Base-by-base conservation (phyloP, 2,888 invertebrate species). In the Cephus pulcher region DNA sequence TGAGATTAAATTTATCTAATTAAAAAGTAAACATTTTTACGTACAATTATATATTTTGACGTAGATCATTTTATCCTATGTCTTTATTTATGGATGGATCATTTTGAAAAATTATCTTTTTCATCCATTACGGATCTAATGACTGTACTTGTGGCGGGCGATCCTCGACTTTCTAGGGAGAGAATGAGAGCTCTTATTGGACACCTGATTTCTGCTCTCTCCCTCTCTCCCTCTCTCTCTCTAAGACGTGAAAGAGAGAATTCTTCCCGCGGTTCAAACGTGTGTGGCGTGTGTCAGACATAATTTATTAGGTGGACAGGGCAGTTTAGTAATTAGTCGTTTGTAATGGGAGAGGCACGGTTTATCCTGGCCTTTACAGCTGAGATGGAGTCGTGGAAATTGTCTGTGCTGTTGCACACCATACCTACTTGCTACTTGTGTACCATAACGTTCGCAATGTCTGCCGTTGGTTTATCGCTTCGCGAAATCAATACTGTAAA, bases 291-390 rank as follows among this genome's bases (percentile, higher is more conserved):
- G 82, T 81, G 82, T 83, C 82, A 82, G 79, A 78, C 75, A 80
- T 86, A 84, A 86, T 85, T 87, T 86, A 86, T 86, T 84, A 82
- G 82, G 80, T 83, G 81, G 85, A 85, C 83, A 84, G 82, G 82
- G 82, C 83, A 86, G 84, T 86, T 86, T 84, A 86, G 86, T 86
- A 86, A 86, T 86, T 86, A 86, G 86, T 84, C 85, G 84, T 82
- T 83, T 80, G 81, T 86, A 86, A 86, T 84, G 83, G 74, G 35
- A 74, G 74, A 74, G 74, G 12, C 74, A 84, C 35, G 40, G 30
- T 32, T 32, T 71, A 71, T 35, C 75, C 34, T n/a, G 37, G 71
- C 70, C 69, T 35, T 56, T 56, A 23, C 56, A 56, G 23, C 23
- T 4, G 23, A 37, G 77, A 75, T 76, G 78, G 75, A 79, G 77